Evolutionary conservation across 2,113 vertebrate species (phyloP), one percentile per base, ranked within the genome.

Genomic region (Ameiurus melas): DNA sequence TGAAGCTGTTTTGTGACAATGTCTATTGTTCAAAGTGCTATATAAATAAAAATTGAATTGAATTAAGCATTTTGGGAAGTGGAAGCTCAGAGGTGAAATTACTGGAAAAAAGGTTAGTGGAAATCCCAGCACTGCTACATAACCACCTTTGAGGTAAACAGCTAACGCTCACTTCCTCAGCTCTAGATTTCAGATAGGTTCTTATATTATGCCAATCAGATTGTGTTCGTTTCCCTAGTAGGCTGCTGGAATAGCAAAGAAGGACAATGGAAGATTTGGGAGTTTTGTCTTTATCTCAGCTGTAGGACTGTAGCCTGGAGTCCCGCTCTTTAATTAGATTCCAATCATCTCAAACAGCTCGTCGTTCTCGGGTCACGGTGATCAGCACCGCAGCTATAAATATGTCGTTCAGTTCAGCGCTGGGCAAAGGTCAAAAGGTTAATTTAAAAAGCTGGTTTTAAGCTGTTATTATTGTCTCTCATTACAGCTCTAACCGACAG

Each of bases 401-500:
- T 90, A 90, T 27, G 47, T 53, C 25, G 64, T 75, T 73, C 82
- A 82, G 80, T 85, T 68, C 83, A 17, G 64, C 83, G 77, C 68
- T 47, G 70, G 84, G 81, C 84, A 78, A 82, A 93, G 93, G 94
- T 94, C 94, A 92, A 95, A 94, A 95, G 95, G 95, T 96, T 96
- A 95, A 95, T 96, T 95, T 94, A 94, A 95, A 95, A 94, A 95
- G 94, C 93, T 93, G 94, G 64, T 83, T 90, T 84, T 39, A 86
- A 94, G 93, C 95, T 96, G 94, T 95, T 96, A 95, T 96, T 95
- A 96, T 95, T 96, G 95, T 95, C 94, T 95, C 94, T 94, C 94
- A 95, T 95, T 95, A 95, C 93, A 90, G 92, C 92, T 93, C 89
- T 92, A 94, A 93, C 94, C 94, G 93, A 94, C 91, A 93, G 95